A percentile compares a stretch with the other conserved stretches of the same genome.
Conservation (phyloP, 1,140 invertebrate genomes). For the Pentalonia nigronervosa region DNA sequence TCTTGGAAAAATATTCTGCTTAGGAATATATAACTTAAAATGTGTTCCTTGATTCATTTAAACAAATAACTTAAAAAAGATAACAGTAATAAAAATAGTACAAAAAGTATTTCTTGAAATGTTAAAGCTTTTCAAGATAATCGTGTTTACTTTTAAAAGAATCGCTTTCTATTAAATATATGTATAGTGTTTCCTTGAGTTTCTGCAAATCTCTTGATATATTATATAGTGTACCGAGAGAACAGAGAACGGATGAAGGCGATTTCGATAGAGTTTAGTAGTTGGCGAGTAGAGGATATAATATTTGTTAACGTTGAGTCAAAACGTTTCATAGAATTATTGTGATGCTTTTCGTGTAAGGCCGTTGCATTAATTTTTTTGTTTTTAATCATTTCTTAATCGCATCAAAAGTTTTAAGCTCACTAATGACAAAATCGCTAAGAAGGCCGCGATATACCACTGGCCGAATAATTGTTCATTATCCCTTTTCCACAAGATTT, state of each 20-base stretch:
- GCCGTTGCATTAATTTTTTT: not conserved
- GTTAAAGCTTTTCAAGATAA: not conserved
- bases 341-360: not conserved
- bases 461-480: not conserved
- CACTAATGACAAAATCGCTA: slow-evolving; percentile 30
- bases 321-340: not conserved
- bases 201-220: not conserved
- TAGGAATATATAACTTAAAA: not conserved
- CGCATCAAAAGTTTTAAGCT: not conserved
- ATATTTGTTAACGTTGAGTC: not conserved
- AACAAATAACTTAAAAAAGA: not conserved
- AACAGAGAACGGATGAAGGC: not conserved
- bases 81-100: not conserved
- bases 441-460: not conserved
- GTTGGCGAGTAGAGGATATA: not conserved
- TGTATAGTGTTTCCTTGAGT: not conserved
- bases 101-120: not conserved
- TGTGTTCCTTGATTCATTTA: not conserved
- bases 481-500: not conserved
- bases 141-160: not conserved
- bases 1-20: not conserved
- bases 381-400: slow-evolving; percentile 23
- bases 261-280: not conserved
- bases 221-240: not conserved
- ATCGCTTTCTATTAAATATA: not conserved